A percentile compares a stretch with the other conserved stretches of the same genome.
phyloP scores from a whole-genome alignment of 2,797 vertebrate species.

The Pangasius macronema region DNA sequence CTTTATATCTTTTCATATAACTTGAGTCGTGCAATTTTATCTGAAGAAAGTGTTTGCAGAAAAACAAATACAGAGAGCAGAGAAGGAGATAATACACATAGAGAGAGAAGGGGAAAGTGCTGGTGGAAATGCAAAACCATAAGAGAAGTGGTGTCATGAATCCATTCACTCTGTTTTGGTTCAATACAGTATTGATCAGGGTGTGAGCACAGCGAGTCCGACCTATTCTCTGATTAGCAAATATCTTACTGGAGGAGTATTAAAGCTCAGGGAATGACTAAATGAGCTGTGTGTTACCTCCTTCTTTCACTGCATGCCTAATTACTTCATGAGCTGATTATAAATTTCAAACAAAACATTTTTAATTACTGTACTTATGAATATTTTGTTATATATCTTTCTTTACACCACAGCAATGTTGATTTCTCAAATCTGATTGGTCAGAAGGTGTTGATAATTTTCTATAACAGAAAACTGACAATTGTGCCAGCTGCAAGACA shows the following conservation, averaged over 20 bases:
- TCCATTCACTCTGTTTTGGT: constrained; percentile 65
- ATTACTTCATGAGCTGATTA: constrained; percentile 11
- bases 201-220: constrained; percentile 60
- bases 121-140: constrained; percentile 43
- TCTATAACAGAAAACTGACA: neutral
- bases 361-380: neutral
- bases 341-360: neutral
- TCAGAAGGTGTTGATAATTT: neutral
- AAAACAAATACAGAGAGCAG: neutral
- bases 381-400: neutral
- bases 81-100: neutral
- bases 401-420: neutral
- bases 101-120: neutral
- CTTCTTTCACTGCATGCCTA: neutral
- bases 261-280: constrained; percentile 47
- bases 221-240: constrained; percentile 76
- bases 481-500: neutral
- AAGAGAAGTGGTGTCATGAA: constrained; percentile 64
- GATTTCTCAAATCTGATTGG: neutral
- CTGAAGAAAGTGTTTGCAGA: neutral
- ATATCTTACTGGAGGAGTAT: constrained; percentile 66
- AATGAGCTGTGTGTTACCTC: constrained; percentile 3
- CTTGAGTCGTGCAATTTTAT: neutral
- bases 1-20: neutral
- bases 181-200: constrained; percentile 78